Base-by-base conservation (phyloP, 2,888 invertebrate genomes). In the Lasius fuliginosus region DNA sequence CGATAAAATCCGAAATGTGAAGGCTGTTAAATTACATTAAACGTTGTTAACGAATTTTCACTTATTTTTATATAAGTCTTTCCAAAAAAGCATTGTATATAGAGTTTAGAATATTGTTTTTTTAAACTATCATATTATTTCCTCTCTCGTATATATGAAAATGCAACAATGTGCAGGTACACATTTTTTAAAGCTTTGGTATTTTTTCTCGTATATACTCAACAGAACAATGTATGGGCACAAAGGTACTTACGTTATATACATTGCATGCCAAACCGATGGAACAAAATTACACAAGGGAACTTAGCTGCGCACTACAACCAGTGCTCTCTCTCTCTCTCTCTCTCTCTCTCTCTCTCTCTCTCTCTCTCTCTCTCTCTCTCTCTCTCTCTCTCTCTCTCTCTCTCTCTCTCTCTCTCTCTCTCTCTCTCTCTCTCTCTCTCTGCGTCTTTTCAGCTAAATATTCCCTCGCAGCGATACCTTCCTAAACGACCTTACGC, bases 401-500 rank as follows among this genome's bases (percentile, higher is more conserved):
- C 23, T 23, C 23, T 36, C 64, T 12, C n/a, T 5, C 42, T 9
- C 58, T 15, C 30, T 42, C 36, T 68, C 69, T 53, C 23, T 33
- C 33, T 53, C 8, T 30, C 30, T 27, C 23, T 40, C 23, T 23
- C 23, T 23, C 23, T 36, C 64, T 12, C n/a, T 5, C 42, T 9
- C 58, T 15, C n/a, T 23, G 4, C 2, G 15, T 67, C 15, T 64
- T 53, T 76, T 18, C 60, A 71, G 46, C 60, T 71, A 71, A 81
- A 60, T 81, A 81, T 81, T 81, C 71, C 60, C 60, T 81, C 23
- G 71, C 71, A 71, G 60, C 79, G 69, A 81, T 81, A 71, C 46
- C 46, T 60, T 71, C 79, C 46, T 73, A 71, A 81, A 60, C 60
- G 73, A 81, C 73, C 79, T 81, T 73, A 81, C 73, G 79, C 73